A percentile compares a stretch with the other conserved stretches of the same genome.
Evolutionary conservation across 2,888 invertebrate species (phyloP).

Genomic region (Aspidapion aeneum): DNA sequence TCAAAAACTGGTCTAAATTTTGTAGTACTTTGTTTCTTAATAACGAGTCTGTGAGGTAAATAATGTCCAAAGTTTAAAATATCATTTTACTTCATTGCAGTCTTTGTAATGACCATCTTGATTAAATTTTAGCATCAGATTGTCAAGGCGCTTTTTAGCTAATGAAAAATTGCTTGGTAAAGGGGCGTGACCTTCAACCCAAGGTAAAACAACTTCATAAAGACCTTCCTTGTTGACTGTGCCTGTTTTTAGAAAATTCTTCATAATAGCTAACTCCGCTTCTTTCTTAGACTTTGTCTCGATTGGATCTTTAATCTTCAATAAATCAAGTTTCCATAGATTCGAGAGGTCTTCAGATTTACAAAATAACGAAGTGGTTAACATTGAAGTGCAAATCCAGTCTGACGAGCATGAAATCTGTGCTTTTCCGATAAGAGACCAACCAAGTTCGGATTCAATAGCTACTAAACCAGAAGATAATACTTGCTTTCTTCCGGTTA

Average conservation of each 20-base stretch:
- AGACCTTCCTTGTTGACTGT: conserved; percentile 14
- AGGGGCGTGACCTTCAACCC: conserved; percentile 22
- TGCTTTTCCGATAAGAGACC: neutral
- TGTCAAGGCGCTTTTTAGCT: conserved; percentile 16
- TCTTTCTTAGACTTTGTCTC: neutral
- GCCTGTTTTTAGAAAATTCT: conserved; percentile 19
- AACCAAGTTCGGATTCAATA: neutral
- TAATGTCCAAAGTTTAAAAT: conserved; percentile 4
- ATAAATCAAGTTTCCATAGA: neutral
- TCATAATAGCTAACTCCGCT: conserved; percentile 11
- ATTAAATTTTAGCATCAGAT: conserved; percentile 6
- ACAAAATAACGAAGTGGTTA: neutral
- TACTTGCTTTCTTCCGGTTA: neutral
- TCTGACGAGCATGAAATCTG: neutral
- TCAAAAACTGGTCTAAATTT: conserved; percentile 37
- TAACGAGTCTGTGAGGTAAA: conserved; percentile 14
- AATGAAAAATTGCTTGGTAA: conserved; percentile 17
- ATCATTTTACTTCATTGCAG: conserved; percentile 9
- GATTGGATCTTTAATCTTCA: neutral
- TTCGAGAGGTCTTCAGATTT: neutral
- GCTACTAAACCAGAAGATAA: neutral
- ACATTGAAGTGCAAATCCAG: neutral
- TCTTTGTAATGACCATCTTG: conserved; percentile 17
- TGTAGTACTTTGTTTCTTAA: conserved; percentile 27
- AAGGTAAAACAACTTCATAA: conserved; percentile 25